These are phyloP conservation scores for Beris chalybata DNA, from an alignment of 2,888 invertebrate genomes.

Conservation along the genomic window DNA sequence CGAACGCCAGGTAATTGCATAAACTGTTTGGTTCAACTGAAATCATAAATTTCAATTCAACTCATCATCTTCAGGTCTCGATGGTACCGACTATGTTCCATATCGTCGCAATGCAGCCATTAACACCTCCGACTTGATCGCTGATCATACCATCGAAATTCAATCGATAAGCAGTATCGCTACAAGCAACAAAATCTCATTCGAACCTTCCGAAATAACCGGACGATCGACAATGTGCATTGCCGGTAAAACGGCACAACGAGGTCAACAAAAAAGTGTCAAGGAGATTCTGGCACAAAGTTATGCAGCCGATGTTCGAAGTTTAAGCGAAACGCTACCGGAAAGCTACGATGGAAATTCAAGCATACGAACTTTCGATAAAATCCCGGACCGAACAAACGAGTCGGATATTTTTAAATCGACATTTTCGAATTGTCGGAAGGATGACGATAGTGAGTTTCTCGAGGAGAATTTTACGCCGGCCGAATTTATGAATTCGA, in stretches of 20 bases:
- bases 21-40: not conserved
- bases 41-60: not conserved
- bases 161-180: constrained; percentile 43
- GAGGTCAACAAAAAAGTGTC: not conserved
- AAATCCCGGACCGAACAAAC: constrained; percentile 36
- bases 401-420: not conserved
- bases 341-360: constrained; percentile 6
- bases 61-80: constrained; percentile 19
- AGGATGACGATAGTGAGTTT: constrained; percentile 38
- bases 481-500: constrained; percentile 51
- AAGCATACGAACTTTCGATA: constrained; percentile 50
- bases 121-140: constrained; percentile 51
- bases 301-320: constrained; percentile 49
- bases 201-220: constrained; percentile 53
- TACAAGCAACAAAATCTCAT: constrained; percentile 46
- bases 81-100: constrained; percentile 43
- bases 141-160: constrained; percentile 52
- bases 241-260: not conserved
- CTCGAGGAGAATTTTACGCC: constrained; percentile 47
- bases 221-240: constrained; percentile 51
- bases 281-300: constrained; percentile 51
- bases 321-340: constrained; percentile 30
- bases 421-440: constrained; percentile 34
- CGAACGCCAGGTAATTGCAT: not conserved
- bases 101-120: constrained; percentile 44